Evolutionary conservation across 2,113 vertebrate species (phyloP).

Genomic region (Melanotaenia duboulayi): DNA sequence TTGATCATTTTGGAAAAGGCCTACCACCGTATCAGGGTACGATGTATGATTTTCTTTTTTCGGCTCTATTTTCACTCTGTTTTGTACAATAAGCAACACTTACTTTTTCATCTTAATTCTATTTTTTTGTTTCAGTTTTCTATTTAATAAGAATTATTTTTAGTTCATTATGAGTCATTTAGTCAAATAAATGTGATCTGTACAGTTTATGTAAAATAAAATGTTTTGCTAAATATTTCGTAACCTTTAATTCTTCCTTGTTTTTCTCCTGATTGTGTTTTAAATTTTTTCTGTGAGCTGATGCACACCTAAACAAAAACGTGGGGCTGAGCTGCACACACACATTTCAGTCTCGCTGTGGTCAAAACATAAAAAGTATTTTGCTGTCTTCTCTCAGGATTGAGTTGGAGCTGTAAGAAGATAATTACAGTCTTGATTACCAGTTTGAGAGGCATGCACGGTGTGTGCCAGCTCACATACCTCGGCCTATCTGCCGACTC

Average conservation of each 20-base stretch:
- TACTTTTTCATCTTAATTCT: constrained; percentile 81
- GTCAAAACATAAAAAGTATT: constrained; percentile 39
- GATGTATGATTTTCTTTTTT: constrained; percentile 89
- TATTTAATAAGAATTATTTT: constrained; percentile 98
- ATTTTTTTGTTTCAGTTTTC: constrained; percentile 88
- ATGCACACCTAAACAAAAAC: constrained; percentile 30
- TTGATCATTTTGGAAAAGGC: constrained; percentile 82
- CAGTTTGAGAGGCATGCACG: constrained; percentile 31
- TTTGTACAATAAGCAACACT: constrained; percentile 88
- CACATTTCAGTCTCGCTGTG: constrained; percentile 1
- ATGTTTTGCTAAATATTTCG: constrained; percentile 86
- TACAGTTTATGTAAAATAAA: constrained; percentile 99
- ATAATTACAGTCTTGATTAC: constrained; percentile 66
- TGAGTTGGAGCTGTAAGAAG: constrained; percentile 21
- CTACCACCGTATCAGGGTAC: constrained; percentile 95
- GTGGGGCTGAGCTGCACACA: constrained; percentile 42
- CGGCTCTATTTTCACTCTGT: constrained; percentile 89
- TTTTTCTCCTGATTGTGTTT: constrained; percentile 12
- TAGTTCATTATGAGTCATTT: constrained; percentile 97
- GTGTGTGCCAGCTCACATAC: constrained; percentile 18
- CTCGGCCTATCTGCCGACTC: constrained; percentile 26
- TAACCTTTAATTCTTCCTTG: constrained; percentile 73
- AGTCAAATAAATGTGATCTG: constrained; percentile 95
- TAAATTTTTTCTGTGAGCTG: neutral
- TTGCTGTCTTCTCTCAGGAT: constrained; percentile 20